Evolutionary conservation across 92 coral and sea anemone species (phyloP).

Genomic region (Palythoa caribaeorum): DNA sequence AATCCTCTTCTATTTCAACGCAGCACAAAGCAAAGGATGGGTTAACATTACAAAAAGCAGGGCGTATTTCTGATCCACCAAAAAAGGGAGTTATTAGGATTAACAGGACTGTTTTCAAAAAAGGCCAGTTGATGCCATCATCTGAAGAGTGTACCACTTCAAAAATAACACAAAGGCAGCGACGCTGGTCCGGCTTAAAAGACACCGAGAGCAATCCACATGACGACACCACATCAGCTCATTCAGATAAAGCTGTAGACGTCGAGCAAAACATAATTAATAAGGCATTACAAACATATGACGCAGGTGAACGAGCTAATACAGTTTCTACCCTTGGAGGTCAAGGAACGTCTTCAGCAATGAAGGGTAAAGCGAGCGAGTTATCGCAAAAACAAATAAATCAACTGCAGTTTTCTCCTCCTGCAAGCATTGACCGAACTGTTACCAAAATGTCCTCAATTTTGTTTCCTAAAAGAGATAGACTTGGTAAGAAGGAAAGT

Average conservation of each 20-base stretch:
- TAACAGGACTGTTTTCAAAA: slow-evolving; percentile 14
- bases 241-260: neutral
- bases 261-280: neutral
- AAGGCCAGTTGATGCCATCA: neutral
- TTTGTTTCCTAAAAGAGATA: neutral
- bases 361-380: neutral
- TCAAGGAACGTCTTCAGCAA: neutral
- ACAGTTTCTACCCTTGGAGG: neutral
- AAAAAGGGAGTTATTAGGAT: slow-evolving; percentile 12
- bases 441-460: neutral
- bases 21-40: neutral
- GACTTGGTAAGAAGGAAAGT: neutral
- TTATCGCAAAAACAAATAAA: neutral
- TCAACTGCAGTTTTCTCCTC: neutral
- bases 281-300: neutral
- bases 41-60: neutral
- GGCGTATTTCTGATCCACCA: neutral
- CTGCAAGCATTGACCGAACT: slow-evolving; percentile 12
- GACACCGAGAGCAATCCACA: neutral
- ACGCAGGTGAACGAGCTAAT: neutral
- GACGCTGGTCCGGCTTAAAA: slow-evolving; percentile 23
- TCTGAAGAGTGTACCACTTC: neutral
- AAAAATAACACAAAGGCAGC: slow-evolving; percentile 4
- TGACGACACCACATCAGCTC: neutral
- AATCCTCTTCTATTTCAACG: neutral